Base-by-base conservation (phyloP, 2,888 invertebrate genomes). In the Paralinhomoeus sp. region DNA sequence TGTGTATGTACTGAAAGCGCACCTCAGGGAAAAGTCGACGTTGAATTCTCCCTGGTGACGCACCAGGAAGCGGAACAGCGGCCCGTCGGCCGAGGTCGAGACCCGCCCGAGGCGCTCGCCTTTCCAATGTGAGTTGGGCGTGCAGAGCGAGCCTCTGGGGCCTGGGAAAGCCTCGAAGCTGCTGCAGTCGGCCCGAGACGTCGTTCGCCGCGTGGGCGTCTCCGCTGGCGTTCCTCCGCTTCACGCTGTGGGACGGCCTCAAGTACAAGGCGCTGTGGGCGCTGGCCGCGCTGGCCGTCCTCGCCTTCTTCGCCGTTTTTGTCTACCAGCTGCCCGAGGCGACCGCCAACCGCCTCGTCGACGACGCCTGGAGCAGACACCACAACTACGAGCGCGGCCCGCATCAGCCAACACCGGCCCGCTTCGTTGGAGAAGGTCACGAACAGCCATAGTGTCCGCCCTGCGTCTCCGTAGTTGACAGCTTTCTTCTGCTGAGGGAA, bases 41-140 rank as follows among this genome's bases (percentile, higher is more conserved):
- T 84, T 0, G 85, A 85, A 65, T 74, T 85, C 49, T 82, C 83
- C 64, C 68, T 85, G 17, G 64, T 85, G 34, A 76, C 78, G 0
- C 72, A 73, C 50, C 84, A 85, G 46, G 84, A 85, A 60, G 82
- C 82, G 0, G 82, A 84, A 53, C 79, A 78, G 61, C 77, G 75
- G 53, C 82, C 80, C 0, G 83, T 80, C 23, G 85, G 85, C 0
- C 69, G 74, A 47, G 84, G 81, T 7, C 49, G 64, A 49, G 78
- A 73, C 53, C 84, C 83, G 61, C 85, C 85, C 0, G 82, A 85
- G 62, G 77, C 82, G 1, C 67, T 85, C 45, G 84, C 84, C 44
- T 83, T 82, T 66, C 84, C 84, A 23, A 9, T 40, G 40, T 31
- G 12, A 39, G 24, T n/a, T n/a, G n/a, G n/a, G n/a, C n/a, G n/a